Base-by-base conservation (phyloP, 2,888 invertebrate genomes). In the Himalopsyche kuldschensis region DNA sequence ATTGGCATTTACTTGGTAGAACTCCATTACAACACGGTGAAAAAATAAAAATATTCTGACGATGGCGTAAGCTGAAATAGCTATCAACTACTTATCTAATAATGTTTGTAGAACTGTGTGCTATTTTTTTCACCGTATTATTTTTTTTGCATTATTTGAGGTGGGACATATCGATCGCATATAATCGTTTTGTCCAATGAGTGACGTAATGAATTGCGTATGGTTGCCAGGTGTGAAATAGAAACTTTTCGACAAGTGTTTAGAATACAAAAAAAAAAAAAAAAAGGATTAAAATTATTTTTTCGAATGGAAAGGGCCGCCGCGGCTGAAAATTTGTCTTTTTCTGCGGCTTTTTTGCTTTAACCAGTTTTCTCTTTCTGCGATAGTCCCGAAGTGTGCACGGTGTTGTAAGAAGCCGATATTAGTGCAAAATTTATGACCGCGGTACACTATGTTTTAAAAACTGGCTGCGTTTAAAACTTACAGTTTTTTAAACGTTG, bases 121-220 rank as follows among this genome's bases (percentile, higher is more conserved):
- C n/a, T n/a, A n/a, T n/a, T n/a, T n/a, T n/a, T n/a, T n/a, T n/a
- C n/a, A n/a, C n/a, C n/a, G n/a, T n/a, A n/a, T n/a, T n/a, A n/a
- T n/a, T 69, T 30, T 69, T 69, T 69, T 27, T 4, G 3, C 11
- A 69, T 11, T 69, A 15, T 69, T 69, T 4, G 69, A 69, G 69
- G 24, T 69, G 69, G 69, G 4, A 69, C 69, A 69, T 27, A 27
- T 24, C 15, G 15, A 20, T 55, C 24, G 20, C 69, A 69, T 30
- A 69, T 69, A 69, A 27, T 69, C 69, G 27, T 3, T 69, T 20
- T 30, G 69, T 69, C 27, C 69, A 27, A 81, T 77, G 11, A 27
- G 81, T 85, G 85, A 85, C 81, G 85, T 83, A 85, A 85, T 47
- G 69, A 82, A 47, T 85, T 83, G 85, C 83, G 80, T 83, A 83